These are phyloP conservation scores for Pteruthius melanotis DNA, from an alignment of 2,113 vertebrate genomes.

Conservation along the genomic window DNA sequence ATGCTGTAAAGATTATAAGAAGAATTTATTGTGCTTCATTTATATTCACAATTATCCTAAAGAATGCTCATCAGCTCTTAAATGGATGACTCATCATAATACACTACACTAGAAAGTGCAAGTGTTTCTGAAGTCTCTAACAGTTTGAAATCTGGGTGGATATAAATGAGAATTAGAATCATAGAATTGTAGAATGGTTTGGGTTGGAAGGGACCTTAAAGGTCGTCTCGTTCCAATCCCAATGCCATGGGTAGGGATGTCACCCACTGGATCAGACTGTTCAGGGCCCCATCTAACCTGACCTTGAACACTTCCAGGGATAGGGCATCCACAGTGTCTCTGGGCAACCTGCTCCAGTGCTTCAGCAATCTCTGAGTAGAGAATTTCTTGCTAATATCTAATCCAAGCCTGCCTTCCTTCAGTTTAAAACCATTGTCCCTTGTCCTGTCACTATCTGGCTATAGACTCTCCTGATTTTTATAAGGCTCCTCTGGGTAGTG, in stretches of 20 bases:
- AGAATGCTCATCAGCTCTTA: not conserved
- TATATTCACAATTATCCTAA: not conserved
- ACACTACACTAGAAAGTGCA: not conserved
- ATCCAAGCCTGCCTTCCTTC: not conserved
- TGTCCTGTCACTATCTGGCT: not conserved
- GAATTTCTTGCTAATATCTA: not conserved
- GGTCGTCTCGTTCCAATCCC: not conserved
- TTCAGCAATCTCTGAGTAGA: not conserved
- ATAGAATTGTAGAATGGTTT: not conserved
- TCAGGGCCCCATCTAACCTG: not conserved
- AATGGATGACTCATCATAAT: not conserved
- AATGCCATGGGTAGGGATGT: not conserved
- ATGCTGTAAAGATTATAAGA: not conserved
- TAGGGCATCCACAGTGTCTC: accelerated
- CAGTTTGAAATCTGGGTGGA: not conserved
- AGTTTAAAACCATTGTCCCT: not conserved
- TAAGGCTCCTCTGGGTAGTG: not conserved
- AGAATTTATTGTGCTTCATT: not conserved
- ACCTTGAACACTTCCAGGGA: not conserved
- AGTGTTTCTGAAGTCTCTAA: not conserved
- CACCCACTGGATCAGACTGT: not conserved
- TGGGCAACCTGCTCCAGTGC: not conserved
- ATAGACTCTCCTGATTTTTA: not conserved
- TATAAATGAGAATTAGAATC: not conserved
- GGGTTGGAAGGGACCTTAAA: not conserved